Base-by-base conservation (phyloP, 2,888 invertebrate genomes). In the Ectemnius lituratus region DNA sequence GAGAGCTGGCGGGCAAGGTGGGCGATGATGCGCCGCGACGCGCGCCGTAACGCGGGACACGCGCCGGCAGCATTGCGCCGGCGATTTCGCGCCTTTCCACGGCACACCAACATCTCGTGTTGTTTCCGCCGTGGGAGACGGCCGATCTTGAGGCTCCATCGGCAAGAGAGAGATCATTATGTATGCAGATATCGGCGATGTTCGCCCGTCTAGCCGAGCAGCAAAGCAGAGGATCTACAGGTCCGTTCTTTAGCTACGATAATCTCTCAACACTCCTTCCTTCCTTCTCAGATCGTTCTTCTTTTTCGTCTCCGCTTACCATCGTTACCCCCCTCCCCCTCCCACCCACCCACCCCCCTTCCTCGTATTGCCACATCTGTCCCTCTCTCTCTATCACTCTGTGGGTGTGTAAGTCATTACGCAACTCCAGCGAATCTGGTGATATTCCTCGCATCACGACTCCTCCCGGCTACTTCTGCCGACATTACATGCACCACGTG, bases 231-330 rank as follows among this genome's bases (percentile, higher is more conserved):
- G 78, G 71, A 82, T 63, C 73, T 58, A 73, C 83, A 82, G 82
- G 82, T 82, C 82, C 81, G 82, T 82, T 80, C 47, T 52, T 59
- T 68, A 59, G n/a, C 20, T 63, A 73, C 64, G 72, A 76, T 77
- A 72, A 70, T 67, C 62, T 61, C 58, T 60, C 37, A 37, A 27
- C 28, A 58, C 28, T 37, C 58, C 58, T n/a, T 64, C 37, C 14
- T 13, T 65, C 18, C 37, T 37, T 37, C 37, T 37, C 37, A 37
- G 37, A 62, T 45, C 61, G 13, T 45, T 18, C 27, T 76, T 27
- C 47, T 1, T 63, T n/a, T 20, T 49, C 58, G 65, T 67, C 46
- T 67, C 63, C 57, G 23, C 52, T 69, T 70, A 45, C n/a, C 18
- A 61, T 11, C 20, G 37, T 8, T 6, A 11, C 37, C 37, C 8